These are phyloP conservation scores for Diabrotica virgifera DNA, from an alignment of 1,140 invertebrate species.

Conservation along the genomic window DNA sequence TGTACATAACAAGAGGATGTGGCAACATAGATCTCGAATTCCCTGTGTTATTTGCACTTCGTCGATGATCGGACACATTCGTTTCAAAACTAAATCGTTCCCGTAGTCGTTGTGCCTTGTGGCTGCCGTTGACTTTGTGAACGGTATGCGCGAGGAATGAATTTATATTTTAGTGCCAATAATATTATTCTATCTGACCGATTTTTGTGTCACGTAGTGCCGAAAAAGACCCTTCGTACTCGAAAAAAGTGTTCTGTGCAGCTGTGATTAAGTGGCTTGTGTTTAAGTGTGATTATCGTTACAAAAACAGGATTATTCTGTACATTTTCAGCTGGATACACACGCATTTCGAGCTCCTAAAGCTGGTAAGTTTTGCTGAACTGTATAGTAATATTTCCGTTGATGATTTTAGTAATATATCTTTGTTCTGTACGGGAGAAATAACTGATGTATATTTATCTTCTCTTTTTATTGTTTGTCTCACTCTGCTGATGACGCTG, in stretches of 20 bases:
- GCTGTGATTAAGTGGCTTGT: slow-evolving; percentile 15
- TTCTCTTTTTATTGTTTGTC: slow-evolving; percentile 14
- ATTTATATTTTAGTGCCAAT: slow-evolving; percentile 16
- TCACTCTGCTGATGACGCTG: slow-evolving; percentile 12
- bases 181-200: slow-evolving; percentile 9
- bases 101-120: slow-evolving; percentile 17
- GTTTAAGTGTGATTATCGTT: slow-evolving; percentile 14
- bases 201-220: slow-evolving; percentile 5
- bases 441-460: slow-evolving; percentile 15
- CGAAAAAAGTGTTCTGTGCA: slow-evolving; percentile 11
- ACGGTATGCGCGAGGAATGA: slow-evolving; percentile 18
- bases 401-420: not conserved
- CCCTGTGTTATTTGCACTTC: slow-evolving; percentile 1
- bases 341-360: not conserved
- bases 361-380: not conserved
- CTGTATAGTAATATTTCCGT: too few relatives aligned
- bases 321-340: not conserved
- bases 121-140: slow-evolving; percentile 20
- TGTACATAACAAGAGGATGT: not conserved
- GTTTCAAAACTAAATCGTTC: slow-evolving; percentile 16
- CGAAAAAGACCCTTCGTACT: not conserved
- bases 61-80: slow-evolving; percentile 8
- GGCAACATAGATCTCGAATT: not conserved
- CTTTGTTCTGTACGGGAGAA: slow-evolving; percentile 21
- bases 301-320: slow-evolving; percentile 13